These are phyloP conservation scores for Calephelis nemesis DNA, from an alignment of 1,140 invertebrate genomes.

Conservation along the genomic window DNA sequence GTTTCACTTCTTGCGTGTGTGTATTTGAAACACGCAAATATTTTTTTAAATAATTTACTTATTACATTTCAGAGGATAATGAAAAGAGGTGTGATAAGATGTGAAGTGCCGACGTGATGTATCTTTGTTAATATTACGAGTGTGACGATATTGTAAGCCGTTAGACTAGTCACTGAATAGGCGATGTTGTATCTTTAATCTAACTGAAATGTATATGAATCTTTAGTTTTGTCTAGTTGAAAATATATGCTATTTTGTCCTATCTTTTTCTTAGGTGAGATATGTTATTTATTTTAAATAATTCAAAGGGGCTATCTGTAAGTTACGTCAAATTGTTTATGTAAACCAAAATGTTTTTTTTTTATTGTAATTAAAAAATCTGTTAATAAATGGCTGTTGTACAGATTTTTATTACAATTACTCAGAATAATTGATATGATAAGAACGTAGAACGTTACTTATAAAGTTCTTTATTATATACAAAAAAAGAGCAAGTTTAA, in stretches of 20 bases:
- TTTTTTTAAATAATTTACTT: not conserved
- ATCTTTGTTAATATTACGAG: conserved; percentile 63
- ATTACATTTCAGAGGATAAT: conserved; percentile 23
- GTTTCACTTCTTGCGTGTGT: no score
- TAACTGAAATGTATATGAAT: conserved; percentile 71
- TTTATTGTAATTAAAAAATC: no score
- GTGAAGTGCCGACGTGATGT: conserved; percentile 53
- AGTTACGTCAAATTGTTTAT: no score
- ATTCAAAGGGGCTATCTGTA: not conserved
- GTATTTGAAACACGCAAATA: no score
- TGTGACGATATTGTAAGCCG: conserved; percentile 59
- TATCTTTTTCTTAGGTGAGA: conserved; percentile 55
- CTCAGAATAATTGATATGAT: no score
- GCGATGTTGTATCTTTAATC: conserved; percentile 71
- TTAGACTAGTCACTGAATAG: conserved; percentile 77
- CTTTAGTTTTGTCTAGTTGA: conserved; percentile 72
- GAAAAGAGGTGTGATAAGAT: conserved; percentile 5
- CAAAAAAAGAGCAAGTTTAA: no score
- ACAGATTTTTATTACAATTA: no score
- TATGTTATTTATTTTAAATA: conserved; percentile 56
- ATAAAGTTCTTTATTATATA: no score
- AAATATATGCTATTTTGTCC: conserved; percentile 68
- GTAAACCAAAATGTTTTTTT: no score
- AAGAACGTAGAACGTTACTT: no score
- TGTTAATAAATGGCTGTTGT: no score